A percentile compares a stretch with the other conserved stretches of the same genome.
Evolutionary conservation across 2,113 vertebrate species (phyloP).

Genomic region (Strix aluco): DNA sequence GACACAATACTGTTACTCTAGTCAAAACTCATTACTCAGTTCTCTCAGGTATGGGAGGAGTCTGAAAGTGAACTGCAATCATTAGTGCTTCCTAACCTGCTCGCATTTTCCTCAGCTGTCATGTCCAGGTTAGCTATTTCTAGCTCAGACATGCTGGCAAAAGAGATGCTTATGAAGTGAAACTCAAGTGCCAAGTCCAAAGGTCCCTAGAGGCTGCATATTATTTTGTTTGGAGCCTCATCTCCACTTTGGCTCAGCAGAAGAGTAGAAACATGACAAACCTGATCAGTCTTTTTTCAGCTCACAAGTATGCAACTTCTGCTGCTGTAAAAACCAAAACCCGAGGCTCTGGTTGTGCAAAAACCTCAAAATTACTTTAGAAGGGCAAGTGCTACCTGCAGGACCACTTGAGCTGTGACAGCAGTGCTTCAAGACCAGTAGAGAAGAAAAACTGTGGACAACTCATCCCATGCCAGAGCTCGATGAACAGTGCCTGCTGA

Average conservation of each 20-base stretch:
- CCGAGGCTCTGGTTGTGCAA: neutral
- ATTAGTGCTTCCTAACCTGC: neutral
- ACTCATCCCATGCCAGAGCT: accelerated
- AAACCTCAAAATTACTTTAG: neutral
- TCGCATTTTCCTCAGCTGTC: neutral
- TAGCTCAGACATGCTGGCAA: neutral
- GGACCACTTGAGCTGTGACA: neutral
- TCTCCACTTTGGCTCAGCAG: neutral
- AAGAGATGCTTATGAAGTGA: neutral
- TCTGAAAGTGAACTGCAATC: neutral
- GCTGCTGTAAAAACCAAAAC: neutral
- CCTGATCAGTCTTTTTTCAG: neutral
- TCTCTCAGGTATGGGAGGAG: neutral
- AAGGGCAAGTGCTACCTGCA: neutral
- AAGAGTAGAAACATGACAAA: neutral
- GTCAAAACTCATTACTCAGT: neutral
- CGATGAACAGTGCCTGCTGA: neutral
- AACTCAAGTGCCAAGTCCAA: neutral
- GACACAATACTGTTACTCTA: neutral
- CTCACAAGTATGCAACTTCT: neutral
- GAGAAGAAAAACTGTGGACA: neutral
- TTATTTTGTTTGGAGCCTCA: neutral
- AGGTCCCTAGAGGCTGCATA: neutral
- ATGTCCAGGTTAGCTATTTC: neutral
- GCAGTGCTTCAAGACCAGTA: neutral